Evolutionary conservation across 2,797 vertebrate genomes (phyloP), one percentile per base, ranked within the genome.

Genomic region (Clamator glandarius): DNA sequence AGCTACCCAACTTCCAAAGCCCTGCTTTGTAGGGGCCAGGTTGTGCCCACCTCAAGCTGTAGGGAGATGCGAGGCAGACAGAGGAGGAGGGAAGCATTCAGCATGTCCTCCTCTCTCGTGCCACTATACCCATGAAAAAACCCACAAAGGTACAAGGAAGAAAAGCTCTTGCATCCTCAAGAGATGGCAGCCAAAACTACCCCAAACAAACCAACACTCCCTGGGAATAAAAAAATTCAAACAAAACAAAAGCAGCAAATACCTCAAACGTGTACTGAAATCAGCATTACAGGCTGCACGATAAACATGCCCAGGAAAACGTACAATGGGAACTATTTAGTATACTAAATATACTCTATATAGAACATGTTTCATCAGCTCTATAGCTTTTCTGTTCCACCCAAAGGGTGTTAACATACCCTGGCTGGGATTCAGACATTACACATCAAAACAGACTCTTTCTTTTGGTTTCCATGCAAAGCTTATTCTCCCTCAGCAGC

Each of bases 351-450:
- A 35, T 25, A 42, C 70, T 70, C 51, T 76, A 91, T 70, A 81
- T 31, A 48, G 42, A 92, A 51, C 25, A 24, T 92, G 87, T 95
- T 96, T 97, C 96, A 96, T 93, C 92, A 96, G 67, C 55, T 61
- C 91, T 64, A 87, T 67, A 96, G 87, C 83, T 96, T 88, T 92
- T 88, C 70, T 94, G 95, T 90, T 76, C 95, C 93, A 96, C 95
- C 95, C 93, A 96, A 96, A 96, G 95, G 92, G 87, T 96, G 95
- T 96, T 94, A 96, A 96, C 85, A 6, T 36, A 61, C 50, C 63
- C 80, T 96, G 95, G 96, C 96, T 92, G 69, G n/a, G 80, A 88
- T 94, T 96, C 95, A 97, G 73, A 90, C 16, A 50, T 95, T 96
- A 96, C 93, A 95, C 92, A 96, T 90, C 92, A 91, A 95, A 96